Evolutionary conservation across 2,797 vertebrate genomes (phyloP).

Genomic region (Enteromius anoplus): DNA sequence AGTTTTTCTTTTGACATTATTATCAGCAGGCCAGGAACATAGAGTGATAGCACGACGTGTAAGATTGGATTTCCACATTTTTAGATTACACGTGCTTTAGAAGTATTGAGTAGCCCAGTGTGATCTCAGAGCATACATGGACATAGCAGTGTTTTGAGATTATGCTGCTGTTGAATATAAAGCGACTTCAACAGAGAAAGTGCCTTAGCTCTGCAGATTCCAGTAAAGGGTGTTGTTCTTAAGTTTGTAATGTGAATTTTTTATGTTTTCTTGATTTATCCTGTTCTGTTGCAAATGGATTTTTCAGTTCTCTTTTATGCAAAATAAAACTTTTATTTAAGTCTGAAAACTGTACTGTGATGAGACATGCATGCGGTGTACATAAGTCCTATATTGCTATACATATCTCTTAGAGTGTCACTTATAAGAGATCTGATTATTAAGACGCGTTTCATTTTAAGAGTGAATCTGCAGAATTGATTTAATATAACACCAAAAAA

Average conservation of each 20-base stretch:
- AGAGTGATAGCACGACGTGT: not conserved
- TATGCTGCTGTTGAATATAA: not conserved
- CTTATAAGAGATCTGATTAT: not conserved
- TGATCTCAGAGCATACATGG: not conserved
- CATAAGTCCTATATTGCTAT: not conserved
- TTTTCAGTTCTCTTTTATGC: slow-evolving; percentile 9
- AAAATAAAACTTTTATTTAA: slow-evolving; percentile 21
- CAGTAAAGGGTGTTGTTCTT: not conserved
- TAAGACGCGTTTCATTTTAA: not conserved
- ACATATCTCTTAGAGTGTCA: not conserved
- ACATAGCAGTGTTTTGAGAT: not conserved
- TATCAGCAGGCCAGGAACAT: not conserved
- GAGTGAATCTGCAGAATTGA: not conserved
- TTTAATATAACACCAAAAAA: not conserved
- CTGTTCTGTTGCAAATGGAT: not conserved
- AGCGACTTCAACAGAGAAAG: not conserved
- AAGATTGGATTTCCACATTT: not conserved
- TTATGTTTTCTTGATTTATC: not conserved
- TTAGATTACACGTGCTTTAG: not conserved
- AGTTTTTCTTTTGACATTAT: not conserved
- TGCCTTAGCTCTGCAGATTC: not conserved
- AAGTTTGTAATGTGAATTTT: slow-evolving; percentile 49
- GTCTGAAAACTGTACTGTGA: slow-evolving; percentile 41
- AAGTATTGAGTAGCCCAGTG: not conserved
- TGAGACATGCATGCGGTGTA: slow-evolving; percentile 12